Conservation (phyloP, 1,140 invertebrate genomes). For the Chrysomallon squamiferum region DNA sequence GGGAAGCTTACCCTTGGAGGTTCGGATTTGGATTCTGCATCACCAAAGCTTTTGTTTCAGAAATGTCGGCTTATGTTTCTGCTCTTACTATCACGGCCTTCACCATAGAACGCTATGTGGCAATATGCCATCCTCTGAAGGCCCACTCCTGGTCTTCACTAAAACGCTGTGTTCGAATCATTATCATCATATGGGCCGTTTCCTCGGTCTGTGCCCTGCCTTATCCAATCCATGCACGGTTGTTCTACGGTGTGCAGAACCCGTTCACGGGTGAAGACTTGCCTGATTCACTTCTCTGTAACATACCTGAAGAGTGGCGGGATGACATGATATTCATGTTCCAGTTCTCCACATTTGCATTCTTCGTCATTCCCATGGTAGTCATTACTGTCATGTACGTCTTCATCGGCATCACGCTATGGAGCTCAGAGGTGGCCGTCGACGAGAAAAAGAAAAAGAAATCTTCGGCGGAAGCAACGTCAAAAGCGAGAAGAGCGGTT, state of each 20-base stretch:
- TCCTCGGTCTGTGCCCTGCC: slow-evolving; percentile 81
- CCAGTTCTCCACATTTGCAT: slow-evolving; percentile 54
- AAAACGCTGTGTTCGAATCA: slow-evolving; percentile 78
- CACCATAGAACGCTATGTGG: slow-evolving; percentile 91
- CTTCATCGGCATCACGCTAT: slow-evolving; percentile 55
- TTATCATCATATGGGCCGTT: slow-evolving; percentile 78
- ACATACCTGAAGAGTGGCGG: slow-evolving; percentile 31
- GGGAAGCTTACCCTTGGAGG: slow-evolving; percentile 84
- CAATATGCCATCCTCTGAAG: slow-evolving; percentile 89
- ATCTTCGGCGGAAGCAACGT: slow-evolving; percentile 20
- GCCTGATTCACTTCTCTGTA: slow-evolving; percentile 27
- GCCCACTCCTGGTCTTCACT: slow-evolving; percentile 86
- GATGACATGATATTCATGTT: slow-evolving; percentile 35
- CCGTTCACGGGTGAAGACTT: slow-evolving; percentile 24
- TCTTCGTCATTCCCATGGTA: slow-evolving; percentile 61
- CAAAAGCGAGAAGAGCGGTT: slow-evolving; percentile 53
- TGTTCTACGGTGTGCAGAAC: slow-evolving; percentile 30
- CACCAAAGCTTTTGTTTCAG: slow-evolving; percentile 80
- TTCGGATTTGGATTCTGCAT: slow-evolving; percentile 86
- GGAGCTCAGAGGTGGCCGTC: slow-evolving; percentile 19
- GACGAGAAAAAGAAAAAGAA: slow-evolving; percentile 26
- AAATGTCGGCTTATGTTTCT: slow-evolving; percentile 90
- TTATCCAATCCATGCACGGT: slow-evolving; percentile 39
- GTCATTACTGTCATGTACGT: slow-evolving; percentile 59
- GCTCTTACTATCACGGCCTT: slow-evolving; percentile 91